Evolutionary conservation across 2,888 invertebrate species (phyloP).

Genomic region (Acronicta alni): DNA sequence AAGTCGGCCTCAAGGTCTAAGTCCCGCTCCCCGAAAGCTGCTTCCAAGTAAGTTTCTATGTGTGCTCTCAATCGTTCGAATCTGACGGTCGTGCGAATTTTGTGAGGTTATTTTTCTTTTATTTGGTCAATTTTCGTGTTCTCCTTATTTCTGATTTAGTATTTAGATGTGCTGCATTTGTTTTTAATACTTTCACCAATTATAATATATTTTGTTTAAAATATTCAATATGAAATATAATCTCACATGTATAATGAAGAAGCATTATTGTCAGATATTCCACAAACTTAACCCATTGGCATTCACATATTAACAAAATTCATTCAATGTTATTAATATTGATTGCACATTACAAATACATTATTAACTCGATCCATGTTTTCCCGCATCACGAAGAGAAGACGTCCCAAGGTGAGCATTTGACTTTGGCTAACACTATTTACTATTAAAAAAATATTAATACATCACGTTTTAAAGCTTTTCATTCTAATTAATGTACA

Average conservation of each 20-base stretch:
- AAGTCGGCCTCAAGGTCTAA: conserved; percentile 76
- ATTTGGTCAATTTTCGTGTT: background rate
- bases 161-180: conserved; percentile 18
- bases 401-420: conserved; percentile 73
- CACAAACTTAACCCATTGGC: conserved; percentile 63
- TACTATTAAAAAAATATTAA: conserved; percentile 23
- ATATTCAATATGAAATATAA: conserved; percentile 56
- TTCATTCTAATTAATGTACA: conserved; percentile 26
- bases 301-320: conserved; percentile 66
- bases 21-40: conserved; percentile 85
- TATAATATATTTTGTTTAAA: background rate
- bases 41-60: conserved; percentile 75
- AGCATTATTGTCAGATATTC: conserved; percentile 71
- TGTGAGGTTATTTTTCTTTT: conserved; percentile 64
- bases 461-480: conserved; percentile 17
- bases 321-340: conserved; percentile 63
- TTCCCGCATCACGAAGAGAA: conserved; percentile 79
- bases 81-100: conserved; percentile 67
- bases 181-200: conserved; percentile 1
- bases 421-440: conserved; percentile 47
- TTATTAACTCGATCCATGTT: conserved; percentile 75
- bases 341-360: conserved; percentile 75
- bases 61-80: conserved; percentile 72
- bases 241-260: conserved; percentile 54
- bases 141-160: background rate